phyloP scores from a whole-genome alignment of 2,888 invertebrate genomes.

The Phengaris alcon region DNA sequence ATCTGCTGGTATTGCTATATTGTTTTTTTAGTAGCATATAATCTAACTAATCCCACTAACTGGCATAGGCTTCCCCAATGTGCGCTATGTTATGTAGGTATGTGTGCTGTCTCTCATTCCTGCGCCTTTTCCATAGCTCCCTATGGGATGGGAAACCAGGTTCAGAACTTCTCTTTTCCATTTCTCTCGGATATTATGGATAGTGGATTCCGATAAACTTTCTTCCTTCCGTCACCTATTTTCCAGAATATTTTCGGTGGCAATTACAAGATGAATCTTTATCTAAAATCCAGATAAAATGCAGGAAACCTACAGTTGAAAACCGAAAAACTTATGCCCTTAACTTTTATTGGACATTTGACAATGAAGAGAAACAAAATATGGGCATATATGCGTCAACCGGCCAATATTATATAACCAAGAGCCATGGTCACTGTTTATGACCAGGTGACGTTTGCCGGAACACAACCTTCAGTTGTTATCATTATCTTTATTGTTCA shows the following conservation, averaged over 20 bases:
- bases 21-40: too few species aligned
- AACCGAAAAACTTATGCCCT: not conserved
- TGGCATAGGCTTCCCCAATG: too few species aligned
- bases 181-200: too few species aligned
- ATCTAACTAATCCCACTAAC: too few species aligned
- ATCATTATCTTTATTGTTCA: constrained; percentile 17
- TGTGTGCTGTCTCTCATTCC: too few species aligned
- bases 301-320: not conserved
- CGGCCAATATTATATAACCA: constrained; percentile 8
- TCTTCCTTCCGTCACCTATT: too few species aligned
- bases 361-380: constrained; percentile 13
- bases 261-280: not conserved
- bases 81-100: too few species aligned
- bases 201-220: too few species aligned
- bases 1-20: not conserved
- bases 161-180: too few species aligned
- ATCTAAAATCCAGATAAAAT: not conserved
- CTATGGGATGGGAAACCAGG: too few species aligned
- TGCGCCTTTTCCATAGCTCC: too few species aligned
- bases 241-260: not conserved
- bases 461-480: constrained; percentile 11
- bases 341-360: constrained; percentile 12
- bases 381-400: constrained; percentile 16
- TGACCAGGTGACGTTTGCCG: constrained; percentile 6
- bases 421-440: constrained; percentile 10